phyloP scores from a whole-genome alignment of 2,113 vertebrate species.

The Jacana jacana region DNA sequence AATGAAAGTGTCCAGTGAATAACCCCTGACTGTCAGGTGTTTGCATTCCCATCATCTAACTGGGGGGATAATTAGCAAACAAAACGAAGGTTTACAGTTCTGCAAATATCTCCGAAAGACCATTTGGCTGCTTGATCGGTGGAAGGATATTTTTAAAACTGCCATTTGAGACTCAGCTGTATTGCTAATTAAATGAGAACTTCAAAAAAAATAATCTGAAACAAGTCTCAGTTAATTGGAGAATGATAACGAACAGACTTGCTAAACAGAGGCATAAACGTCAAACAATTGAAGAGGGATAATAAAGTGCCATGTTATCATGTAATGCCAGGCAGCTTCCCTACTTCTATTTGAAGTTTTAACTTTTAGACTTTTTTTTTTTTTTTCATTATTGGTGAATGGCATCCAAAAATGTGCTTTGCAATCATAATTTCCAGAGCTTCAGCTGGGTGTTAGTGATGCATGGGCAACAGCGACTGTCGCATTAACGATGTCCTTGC shows the following conservation, averaged over 20 bases:
- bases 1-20: constrained; percentile 54
- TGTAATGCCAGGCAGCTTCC: constrained; percentile 39
- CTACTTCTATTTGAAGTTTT: constrained; percentile 30
- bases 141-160: constrained; percentile 65
- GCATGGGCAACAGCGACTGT: not conserved
- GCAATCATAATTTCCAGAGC: not conserved
- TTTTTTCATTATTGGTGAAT: not conserved
- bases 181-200: constrained; percentile 63
- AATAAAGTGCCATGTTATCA: constrained; percentile 31
- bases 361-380: not conserved
- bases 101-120: constrained; percentile 40
- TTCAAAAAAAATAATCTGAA: constrained; percentile 60
- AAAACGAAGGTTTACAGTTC: constrained; percentile 48
- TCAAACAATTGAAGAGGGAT: constrained; percentile 35
- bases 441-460: not conserved
- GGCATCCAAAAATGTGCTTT: constrained; percentile 3
- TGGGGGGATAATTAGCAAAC: constrained; percentile 58
- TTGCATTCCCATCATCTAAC: constrained; percentile 34
- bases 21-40: constrained; percentile 70
- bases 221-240: constrained; percentile 51
- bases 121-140: constrained; percentile 57
- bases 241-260: constrained; percentile 30
- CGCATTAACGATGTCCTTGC: not conserved
- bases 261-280: constrained; percentile 36
- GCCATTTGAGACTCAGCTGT: constrained; percentile 52